A percentile compares a stretch with the other conserved stretches of the same genome.
phyloP scores from a whole-genome alignment of 2,888 invertebrate genomes.

The Trichopria drosophilae region DNA sequence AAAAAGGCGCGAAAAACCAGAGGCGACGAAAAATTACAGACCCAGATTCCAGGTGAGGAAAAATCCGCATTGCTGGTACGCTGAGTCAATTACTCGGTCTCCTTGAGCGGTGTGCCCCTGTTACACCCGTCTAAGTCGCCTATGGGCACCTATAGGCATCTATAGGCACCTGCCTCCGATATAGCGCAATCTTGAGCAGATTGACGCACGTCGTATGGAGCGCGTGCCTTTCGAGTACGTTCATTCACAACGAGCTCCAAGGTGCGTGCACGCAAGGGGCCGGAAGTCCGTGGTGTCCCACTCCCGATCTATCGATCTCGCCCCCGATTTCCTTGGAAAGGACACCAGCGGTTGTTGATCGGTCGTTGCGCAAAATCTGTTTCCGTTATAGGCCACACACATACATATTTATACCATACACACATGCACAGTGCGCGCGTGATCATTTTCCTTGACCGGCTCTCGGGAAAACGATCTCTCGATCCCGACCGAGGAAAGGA shows the following conservation, averaged over 20 bases:
- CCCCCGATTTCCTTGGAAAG: constrained; percentile 43
- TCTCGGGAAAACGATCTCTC: constrained; percentile 29
- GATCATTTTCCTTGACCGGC: constrained; percentile 38
- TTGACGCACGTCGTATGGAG: too few species aligned
- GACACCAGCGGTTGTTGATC: constrained; percentile 37
- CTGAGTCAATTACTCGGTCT: constrained; percentile 53
- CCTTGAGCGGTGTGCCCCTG: constrained; percentile 48
- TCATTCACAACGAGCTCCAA: constrained; percentile 48
- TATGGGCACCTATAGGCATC: too few species aligned
- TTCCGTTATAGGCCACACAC: constrained; percentile 34
- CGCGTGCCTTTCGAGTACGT: too few species aligned
- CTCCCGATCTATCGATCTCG: constrained; percentile 26
- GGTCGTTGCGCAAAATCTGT: constrained; percentile 36
- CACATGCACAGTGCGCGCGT: too few species aligned
- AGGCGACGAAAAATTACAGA: constrained; percentile 33
- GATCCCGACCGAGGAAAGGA: constrained; percentile 13
- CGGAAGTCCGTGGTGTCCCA: constrained; percentile 34
- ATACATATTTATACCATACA: too few species aligned
- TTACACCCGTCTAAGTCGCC: too few species aligned
- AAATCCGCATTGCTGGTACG: constrained; percentile 47
- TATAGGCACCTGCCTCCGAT: too few species aligned
- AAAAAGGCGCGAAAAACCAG: constrained; percentile 22
- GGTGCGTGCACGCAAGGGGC: too few species aligned
- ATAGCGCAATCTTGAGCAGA: too few species aligned
- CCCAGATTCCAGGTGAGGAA: constrained; percentile 47